These are phyloP conservation scores for Boleophthalmus pectinirostris DNA, from an alignment of 2,113 vertebrate species.

Conservation along the genomic window DNA sequence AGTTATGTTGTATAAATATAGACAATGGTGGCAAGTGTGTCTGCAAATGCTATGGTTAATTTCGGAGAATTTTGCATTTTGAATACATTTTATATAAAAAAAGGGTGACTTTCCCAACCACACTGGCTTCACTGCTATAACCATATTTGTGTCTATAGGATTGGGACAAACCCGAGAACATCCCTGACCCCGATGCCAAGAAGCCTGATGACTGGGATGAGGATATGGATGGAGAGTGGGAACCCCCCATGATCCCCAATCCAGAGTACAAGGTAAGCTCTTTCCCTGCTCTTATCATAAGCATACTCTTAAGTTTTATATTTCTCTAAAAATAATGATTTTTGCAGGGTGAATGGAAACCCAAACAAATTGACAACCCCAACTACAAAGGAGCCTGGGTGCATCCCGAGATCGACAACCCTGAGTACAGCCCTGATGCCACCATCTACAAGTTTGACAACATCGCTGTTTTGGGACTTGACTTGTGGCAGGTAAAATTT, in stretches of 20 bases:
- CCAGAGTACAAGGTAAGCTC: conserved; percentile 80
- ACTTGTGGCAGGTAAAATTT: conserved; percentile 86
- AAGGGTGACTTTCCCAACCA: background rate
- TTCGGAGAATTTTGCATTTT: too few species aligned
- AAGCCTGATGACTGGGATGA: conserved; percentile 83
- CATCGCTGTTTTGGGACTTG: conserved; percentile 81
- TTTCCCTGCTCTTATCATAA: background rate
- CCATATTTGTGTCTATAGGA: conserved; percentile 64
- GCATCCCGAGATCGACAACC: conserved; percentile 82
- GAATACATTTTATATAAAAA: too few species aligned
- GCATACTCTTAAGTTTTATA: background rate
- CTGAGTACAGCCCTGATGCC: conserved; percentile 71
- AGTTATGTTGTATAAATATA: too few species aligned
- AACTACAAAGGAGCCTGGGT: conserved; percentile 83
- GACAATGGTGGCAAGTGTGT: too few species aligned
- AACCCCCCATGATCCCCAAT: conserved; percentile 81
- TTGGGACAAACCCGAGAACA: conserved; percentile 82
- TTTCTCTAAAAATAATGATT: background rate
- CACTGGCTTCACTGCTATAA: background rate
- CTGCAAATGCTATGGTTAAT: too few species aligned
- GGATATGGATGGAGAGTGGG: conserved; percentile 82
- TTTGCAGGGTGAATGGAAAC: conserved; percentile 83
- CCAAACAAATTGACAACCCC: conserved; percentile 81
- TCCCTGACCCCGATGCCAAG: conserved; percentile 82
- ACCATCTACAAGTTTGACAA: conserved; percentile 82